These are phyloP conservation scores for Eucidaris tribuloides DNA, from an alignment of 35 echinoderm and acorn worm genomes.

Conservation along the genomic window DNA sequence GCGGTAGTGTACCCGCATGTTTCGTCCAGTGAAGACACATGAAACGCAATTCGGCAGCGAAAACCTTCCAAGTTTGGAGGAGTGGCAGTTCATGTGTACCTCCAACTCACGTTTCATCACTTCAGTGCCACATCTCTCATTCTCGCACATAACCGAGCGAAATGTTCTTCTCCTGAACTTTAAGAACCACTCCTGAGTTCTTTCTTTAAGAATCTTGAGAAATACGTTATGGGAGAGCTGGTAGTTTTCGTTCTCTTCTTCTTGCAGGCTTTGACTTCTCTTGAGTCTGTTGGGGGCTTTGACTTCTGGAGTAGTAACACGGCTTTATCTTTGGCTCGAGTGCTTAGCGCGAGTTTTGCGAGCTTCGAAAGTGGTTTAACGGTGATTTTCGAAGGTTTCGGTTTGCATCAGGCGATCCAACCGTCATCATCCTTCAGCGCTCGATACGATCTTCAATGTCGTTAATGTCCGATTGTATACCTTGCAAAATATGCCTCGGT, in stretches of 20 bases:
- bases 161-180: background rate
- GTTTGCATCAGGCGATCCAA: too few species aligned
- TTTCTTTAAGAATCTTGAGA: background rate
- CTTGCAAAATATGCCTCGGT: too few species aligned
- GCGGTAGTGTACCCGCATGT: slow-evolving; percentile 71
- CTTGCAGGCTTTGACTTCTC: background rate
- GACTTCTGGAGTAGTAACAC: too few species aligned
- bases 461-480: too few species aligned
- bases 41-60: slow-evolving; percentile 55
- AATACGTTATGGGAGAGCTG: background rate
- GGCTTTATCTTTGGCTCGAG: too few species aligned
- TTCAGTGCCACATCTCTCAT: background rate
- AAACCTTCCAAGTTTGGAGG: slow-evolving; percentile 64
- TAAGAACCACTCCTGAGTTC: background rate
- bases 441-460: too few species aligned
- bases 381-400: too few species aligned
- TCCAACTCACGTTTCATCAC: slow-evolving; percentile 33
- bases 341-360: too few species aligned
- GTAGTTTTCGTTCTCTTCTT: too few species aligned
- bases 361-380: too few species aligned
- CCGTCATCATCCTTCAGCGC: too few species aligned
- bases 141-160: background rate
- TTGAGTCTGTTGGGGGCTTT: background rate
- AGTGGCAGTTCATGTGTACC: slow-evolving; percentile 60
- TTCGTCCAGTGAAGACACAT: slow-evolving; percentile 66